A percentile compares a stretch with the other conserved stretches of the same genome.
phyloP scores from a whole-genome alignment of 2,797 vertebrate genomes.

The Psittacula echo region DNA sequence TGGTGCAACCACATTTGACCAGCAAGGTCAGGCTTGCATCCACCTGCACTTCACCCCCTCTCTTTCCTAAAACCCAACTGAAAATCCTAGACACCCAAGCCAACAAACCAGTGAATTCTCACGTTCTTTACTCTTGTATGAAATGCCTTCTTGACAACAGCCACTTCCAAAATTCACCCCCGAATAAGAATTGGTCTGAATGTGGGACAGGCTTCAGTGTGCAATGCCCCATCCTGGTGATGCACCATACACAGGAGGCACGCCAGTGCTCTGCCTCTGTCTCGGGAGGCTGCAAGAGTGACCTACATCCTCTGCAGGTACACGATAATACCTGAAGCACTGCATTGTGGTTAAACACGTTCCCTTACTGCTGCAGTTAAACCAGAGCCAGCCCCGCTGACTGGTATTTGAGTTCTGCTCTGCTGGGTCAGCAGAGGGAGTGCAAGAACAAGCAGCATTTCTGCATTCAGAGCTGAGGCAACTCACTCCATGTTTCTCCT shows the following conservation, averaged over 20 bases:
- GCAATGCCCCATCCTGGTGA: not conserved
- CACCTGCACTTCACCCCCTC: not conserved
- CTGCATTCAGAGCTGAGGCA: not conserved
- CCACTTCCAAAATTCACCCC: rapidly evolving
- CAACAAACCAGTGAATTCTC: not conserved
- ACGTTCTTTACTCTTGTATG: not conserved
- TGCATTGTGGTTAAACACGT: rapidly evolving
- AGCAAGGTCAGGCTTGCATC: not conserved
- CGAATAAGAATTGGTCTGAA: not conserved
- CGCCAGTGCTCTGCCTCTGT: not conserved
- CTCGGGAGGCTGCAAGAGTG: not conserved
- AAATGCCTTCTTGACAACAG: not conserved
- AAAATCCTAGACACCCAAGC: not conserved
- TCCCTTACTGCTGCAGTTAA: not conserved
- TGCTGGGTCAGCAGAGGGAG: conserved; percentile 37
- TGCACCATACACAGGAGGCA: rapidly evolving
- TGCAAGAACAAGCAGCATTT: rapidly evolving
- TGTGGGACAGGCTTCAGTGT: rapidly evolving
- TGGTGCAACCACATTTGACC: not conserved
- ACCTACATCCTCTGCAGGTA: not conserved
- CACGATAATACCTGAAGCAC: not conserved
- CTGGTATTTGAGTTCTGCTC: not conserved
- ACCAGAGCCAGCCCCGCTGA: not conserved
- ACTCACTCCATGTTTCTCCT: not conserved
- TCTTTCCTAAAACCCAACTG: not conserved